Base-by-base conservation (phyloP, 2,797 vertebrate genomes). In the Antrozous pallidus region DNA sequence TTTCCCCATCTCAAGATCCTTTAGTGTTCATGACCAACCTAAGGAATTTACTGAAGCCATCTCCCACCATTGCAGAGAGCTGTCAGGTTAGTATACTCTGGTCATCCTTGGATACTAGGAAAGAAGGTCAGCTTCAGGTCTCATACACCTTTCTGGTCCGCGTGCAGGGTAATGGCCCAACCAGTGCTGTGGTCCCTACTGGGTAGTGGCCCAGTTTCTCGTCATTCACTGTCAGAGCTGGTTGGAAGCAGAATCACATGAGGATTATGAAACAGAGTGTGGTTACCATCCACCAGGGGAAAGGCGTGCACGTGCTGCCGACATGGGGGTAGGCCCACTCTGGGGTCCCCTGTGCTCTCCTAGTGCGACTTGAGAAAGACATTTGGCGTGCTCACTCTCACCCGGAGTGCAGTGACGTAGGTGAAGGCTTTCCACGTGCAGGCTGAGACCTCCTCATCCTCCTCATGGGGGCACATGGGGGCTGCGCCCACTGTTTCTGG, bases 371-470 rank as follows among this genome's bases (percentile, higher is more conserved):
- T 5, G n/a, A 65, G n/a, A 33, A 65, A 65, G 63, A 33, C 17
- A 1, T 1, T 42, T 7, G 14, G 69, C 24, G 3, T 71, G 38
- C 38, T 71, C 69, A 42, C 38, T 71, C 38, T 40, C 24, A 42
- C 99, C 0, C 98, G 99, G 4, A 99, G 97, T 0, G 99, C 99
- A 71, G 99, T 98, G 74, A 99, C 95, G 17, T 98, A 99, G 17
- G 51, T 95, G 93, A 99, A 90, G 31, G 98, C 97, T 98, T 98
- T 99, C 99, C 99, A 99, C 69, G 98, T 98, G 75, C 97, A 98
- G 14, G 96, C 99, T 99, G 97, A 94, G 6, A 97, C 95, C 6
- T 90, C 96, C 9, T 97, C 85, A 28, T 83, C 93, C 6, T 93
- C 96, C 9, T 97, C 79, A 22, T 93, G 10, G 98, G 97, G 80